Conservation (phyloP, 2,888 invertebrate species). For the Colletes collaris region DNA sequence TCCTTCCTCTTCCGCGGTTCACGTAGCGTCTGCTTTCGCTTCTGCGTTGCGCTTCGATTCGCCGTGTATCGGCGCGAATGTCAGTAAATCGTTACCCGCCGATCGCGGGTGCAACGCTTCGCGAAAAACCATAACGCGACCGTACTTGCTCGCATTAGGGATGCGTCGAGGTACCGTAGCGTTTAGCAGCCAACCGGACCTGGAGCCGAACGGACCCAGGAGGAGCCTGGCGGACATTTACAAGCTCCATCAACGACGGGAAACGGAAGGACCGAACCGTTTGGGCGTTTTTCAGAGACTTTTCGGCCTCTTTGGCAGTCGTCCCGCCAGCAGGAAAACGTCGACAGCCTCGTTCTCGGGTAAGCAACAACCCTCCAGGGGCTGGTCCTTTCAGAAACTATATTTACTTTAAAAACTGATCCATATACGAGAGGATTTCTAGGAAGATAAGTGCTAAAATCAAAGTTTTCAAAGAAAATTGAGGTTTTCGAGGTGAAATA, state of each 20-base stretch:
- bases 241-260: conserved; percentile 78
- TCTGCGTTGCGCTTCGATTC: conserved; percentile 41
- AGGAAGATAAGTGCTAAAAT: no score
- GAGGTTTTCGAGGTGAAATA: no score
- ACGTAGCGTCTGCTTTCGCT: conserved; percentile 52
- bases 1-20: conserved; percentile 55
- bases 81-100: no score
- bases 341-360: conserved; percentile 86
- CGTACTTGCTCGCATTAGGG: conserved; percentile 72
- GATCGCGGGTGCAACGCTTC: neutral
- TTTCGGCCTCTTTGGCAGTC: conserved; percentile 86
- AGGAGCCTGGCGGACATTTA: conserved; percentile 80
- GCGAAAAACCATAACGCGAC: neutral
- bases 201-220: conserved; percentile 77
- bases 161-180: conserved; percentile 82
- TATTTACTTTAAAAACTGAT: no score
- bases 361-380: conserved; percentile 38
- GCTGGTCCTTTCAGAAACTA: no score
- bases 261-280: conserved; percentile 79
- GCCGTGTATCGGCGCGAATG: conserved; percentile 6
- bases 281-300: conserved; percentile 81
- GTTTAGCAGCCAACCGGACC: conserved; percentile 81
- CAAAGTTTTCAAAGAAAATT: no score
- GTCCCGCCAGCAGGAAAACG: conserved; percentile 88
- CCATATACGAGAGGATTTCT: no score